Evolutionary conservation across 2,113 vertebrate species (phyloP).

Genomic region (Lophochroa leadbeateri): DNA sequence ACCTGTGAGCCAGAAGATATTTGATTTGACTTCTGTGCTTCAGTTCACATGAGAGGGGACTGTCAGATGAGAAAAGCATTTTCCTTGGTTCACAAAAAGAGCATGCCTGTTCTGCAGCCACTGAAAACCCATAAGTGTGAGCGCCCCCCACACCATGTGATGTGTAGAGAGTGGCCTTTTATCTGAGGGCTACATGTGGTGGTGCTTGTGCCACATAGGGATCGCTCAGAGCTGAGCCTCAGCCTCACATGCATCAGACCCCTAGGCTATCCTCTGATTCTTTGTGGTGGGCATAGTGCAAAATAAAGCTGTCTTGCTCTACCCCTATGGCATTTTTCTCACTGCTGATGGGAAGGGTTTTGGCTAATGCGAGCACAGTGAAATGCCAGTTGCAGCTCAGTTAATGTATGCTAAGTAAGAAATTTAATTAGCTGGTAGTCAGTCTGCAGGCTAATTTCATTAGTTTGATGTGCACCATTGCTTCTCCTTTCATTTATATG

Average conservation of each 20-base stretch:
- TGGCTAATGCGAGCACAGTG: background rate
- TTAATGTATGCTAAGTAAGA: slow-evolving; percentile 18
- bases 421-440: slow-evolving; percentile 43
- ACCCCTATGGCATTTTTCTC: background rate
- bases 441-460: slow-evolving; percentile 14
- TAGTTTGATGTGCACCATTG: background rate
- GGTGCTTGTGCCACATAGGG: background rate
- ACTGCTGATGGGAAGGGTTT: background rate
- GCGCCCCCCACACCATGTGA: background rate
- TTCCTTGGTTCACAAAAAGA: background rate
- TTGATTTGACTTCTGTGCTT: background rate
- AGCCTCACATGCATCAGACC: fast-evolving
- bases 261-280: background rate
- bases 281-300: background rate
- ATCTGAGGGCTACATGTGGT: background rate
- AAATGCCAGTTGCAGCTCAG: background rate
- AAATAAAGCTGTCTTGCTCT: background rate
- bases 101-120: background rate
- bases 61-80: background rate
- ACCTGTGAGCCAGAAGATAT: background rate
- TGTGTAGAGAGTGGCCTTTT: background rate
- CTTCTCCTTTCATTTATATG: background rate
- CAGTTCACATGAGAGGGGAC: background rate
- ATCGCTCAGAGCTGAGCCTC: background rate
- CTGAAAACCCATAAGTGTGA: background rate